Evolutionary conservation across 2,797 vertebrate species (phyloP), one percentile per base, ranked within the genome.

Genomic region (Ptychadena robeensis): DNA sequence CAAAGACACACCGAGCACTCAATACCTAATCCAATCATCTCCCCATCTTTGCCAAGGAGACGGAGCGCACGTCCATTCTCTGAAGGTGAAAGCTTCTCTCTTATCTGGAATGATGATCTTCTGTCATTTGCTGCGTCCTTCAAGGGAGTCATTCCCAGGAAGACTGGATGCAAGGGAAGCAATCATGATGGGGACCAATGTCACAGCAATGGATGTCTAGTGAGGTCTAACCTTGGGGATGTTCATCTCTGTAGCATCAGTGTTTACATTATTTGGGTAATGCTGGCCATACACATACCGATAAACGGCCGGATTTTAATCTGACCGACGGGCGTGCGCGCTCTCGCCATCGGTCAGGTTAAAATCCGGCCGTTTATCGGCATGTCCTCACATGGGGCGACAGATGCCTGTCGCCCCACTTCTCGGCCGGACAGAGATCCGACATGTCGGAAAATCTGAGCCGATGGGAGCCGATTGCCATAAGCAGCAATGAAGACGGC

Each of bases 121-220:
- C 44, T 69, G 76, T 32, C 75, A 48, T 68, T 78, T n/a, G 14
- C 40, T 8, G 18, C n/a, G 44, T 79, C 65, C 76, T 79, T 79
- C 31, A 79, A 28, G 67, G 9, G 6, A 27, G 25, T 59, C 9
- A 69, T 69, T 79, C 44, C 48, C 44, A 6, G 27, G 76, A 66
- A 79, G 35, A 37, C 53, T 15, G 65, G 57, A 37, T 22, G 65
- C 11, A 79, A 66, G 44, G 32, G 32, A 66, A 34, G 37, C 35
- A 67, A 48, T 34, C 28, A 53, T 27, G 15, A 66, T 66, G 9
- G 37, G 59, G 7, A 9, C 30, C 44, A 57, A 79, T 59, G 76
- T 28, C 76, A 37, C 4, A 28, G 64, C 31, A 11, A 48, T n/a
- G 15, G 1, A 61, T 61, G 59, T 61, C 2, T 61, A 28, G 25